These are phyloP conservation scores for Parauchenoglanis punctatus DNA, from an alignment of 2,797 vertebrate species.

Conservation along the genomic window DNA sequence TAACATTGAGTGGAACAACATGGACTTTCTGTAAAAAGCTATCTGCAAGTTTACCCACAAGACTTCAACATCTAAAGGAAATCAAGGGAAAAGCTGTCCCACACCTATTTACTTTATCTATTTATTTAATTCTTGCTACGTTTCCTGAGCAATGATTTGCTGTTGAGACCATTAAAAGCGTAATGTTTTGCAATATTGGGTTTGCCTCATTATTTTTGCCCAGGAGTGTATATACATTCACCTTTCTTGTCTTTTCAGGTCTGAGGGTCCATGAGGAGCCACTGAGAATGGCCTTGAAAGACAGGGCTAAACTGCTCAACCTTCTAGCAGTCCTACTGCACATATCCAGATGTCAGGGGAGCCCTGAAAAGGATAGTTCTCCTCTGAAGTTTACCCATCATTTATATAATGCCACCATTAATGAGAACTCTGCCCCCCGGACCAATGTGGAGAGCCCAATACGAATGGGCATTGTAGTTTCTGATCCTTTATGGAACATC, in stretches of 20 bases:
- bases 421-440: conserved; percentile 92
- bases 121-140: too few relatives aligned
- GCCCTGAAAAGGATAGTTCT: conserved; percentile 69
- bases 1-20: too few relatives aligned
- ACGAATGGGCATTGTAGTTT: conserved; percentile 88
- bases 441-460: conserved; percentile 84
- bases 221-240: neutral
- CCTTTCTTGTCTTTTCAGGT: conserved; percentile 55
- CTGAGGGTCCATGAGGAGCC: conserved; percentile 60
- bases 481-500: conserved; percentile 79
- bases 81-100: too few relatives aligned
- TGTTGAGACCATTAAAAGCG: too few relatives aligned
- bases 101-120: too few relatives aligned
- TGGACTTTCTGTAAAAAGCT: too few relatives aligned
- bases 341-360: conserved; percentile 65
- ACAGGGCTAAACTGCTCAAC: conserved; percentile 57
- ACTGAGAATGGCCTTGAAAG: conserved; percentile 69
- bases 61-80: too few relatives aligned
- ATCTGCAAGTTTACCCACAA: too few relatives aligned
- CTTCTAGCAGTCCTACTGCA: conserved; percentile 66
- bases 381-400: conserved; percentile 86
- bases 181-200: too few relatives aligned
- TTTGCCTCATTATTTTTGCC: too few relatives aligned
- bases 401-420: conserved; percentile 89
- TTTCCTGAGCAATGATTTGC: too few relatives aligned